phyloP scores from a whole-genome alignment of 2,113 vertebrate species.

The Macroglossus sobrinus region DNA sequence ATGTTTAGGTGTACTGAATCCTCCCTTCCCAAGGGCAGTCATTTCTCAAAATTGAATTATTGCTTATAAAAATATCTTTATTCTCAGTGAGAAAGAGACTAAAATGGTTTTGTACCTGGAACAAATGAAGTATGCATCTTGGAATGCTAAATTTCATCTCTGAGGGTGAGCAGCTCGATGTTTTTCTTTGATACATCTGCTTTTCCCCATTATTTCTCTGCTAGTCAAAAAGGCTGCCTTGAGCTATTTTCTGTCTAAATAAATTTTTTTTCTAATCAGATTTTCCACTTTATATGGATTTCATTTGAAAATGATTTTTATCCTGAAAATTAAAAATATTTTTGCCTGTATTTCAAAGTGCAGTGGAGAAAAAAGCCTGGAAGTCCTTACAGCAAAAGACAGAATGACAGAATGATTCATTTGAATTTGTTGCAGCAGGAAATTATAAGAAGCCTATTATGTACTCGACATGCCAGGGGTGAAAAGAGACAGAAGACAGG shows the following conservation, averaged over 20 bases:
- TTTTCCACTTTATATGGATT: slow-evolving; percentile 52
- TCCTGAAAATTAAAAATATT: slow-evolving; percentile 50
- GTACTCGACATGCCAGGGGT: neutral
- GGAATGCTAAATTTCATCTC: slow-evolving; percentile 18
- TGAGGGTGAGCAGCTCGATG: neutral
- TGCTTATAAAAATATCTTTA: slow-evolving; percentile 40
- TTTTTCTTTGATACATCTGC: slow-evolving; percentile 46
- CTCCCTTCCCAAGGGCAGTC: slow-evolving; percentile 8
- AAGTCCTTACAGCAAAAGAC: slow-evolving; percentile 31
- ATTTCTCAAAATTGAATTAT: slow-evolving; percentile 35
- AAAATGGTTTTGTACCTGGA: slow-evolving; percentile 32
- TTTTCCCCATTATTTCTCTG: slow-evolving; percentile 33
- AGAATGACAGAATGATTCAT: slow-evolving; percentile 23
- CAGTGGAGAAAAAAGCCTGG: slow-evolving; percentile 35
- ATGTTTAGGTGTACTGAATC: neutral
- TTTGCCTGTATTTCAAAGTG: slow-evolving; percentile 19
- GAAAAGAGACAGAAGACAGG: neutral
- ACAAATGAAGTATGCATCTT: slow-evolving; percentile 33
- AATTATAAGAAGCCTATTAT: neutral
- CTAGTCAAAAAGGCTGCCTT: slow-evolving; percentile 49
- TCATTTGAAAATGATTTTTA: slow-evolving; percentile 58
- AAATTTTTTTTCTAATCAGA: slow-evolving; percentile 56
- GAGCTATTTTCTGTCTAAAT: slow-evolving; percentile 62
- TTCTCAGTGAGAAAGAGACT: slow-evolving; percentile 41
- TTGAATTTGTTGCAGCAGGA: neutral